phyloP scores from a whole-genome alignment of 2,797 vertebrate species.

The Anniella stebbinsi region DNA sequence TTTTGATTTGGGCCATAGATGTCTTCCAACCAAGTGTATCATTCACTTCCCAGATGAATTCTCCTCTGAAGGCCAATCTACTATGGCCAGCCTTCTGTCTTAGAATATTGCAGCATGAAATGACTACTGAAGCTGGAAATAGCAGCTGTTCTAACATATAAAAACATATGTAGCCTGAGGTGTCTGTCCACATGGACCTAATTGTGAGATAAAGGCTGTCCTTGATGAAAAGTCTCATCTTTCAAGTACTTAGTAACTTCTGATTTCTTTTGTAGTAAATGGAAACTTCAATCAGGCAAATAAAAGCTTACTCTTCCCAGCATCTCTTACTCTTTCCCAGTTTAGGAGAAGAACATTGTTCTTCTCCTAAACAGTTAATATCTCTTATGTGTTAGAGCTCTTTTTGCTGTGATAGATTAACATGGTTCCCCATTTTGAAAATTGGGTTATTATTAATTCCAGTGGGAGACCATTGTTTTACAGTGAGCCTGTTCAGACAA shows the following conservation, averaged over 20 bases:
- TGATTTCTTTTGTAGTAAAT: constrained; percentile 11
- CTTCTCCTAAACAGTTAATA: not conserved
- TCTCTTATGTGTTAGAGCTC: not conserved
- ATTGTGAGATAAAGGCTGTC: constrained; percentile 16
- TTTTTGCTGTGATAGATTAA: not conserved
- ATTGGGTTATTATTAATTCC: not conserved
- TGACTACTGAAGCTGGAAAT: not conserved
- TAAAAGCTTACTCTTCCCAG: not conserved
- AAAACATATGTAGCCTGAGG: not conserved
- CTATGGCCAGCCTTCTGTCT: constrained; percentile 15
- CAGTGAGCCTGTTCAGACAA: too few species aligned
- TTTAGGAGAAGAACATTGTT: too few species aligned
- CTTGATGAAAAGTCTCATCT: constrained; percentile 24
- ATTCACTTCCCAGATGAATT: not conserved
- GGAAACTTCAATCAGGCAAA: not conserved
- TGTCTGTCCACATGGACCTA: constrained; percentile 36
- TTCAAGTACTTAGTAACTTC: constrained; percentile 7
- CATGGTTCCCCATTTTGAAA: not conserved
- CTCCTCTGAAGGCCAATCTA: not conserved
- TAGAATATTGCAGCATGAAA: not conserved
- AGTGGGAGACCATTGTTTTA: not conserved
- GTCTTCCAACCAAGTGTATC: not conserved
- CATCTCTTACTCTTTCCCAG: too few species aligned
- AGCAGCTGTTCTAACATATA: not conserved
- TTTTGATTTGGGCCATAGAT: not conserved